phyloP scores from a whole-genome alignment of 2,113 vertebrate genomes.

The Echinops telfairi region DNA sequence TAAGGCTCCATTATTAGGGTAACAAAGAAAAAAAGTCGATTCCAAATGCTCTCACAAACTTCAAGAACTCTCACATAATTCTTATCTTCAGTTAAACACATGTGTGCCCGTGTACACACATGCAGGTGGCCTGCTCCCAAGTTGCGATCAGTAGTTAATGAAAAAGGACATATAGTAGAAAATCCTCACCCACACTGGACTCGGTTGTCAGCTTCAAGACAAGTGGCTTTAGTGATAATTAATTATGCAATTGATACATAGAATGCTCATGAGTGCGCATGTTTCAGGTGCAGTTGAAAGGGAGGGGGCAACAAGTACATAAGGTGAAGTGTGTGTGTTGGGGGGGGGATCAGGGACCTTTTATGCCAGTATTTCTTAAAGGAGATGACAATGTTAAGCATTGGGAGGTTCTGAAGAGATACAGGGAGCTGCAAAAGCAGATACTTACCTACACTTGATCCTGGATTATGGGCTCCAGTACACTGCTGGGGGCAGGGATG shows the following conservation, averaged over 20 bases:
- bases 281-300: not conserved
- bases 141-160: not conserved
- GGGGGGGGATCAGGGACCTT: not conserved
- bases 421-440: no score
- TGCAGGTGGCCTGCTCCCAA: no score
- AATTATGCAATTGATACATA: not conserved
- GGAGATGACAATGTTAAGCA: no score
- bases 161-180: not conserved
- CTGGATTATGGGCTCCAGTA: no score
- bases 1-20: no score
- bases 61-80: not conserved
- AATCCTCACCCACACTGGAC: not conserved
- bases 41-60: not conserved
- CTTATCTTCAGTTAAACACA: not conserved
- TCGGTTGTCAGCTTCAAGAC: not conserved
- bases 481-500: no score
- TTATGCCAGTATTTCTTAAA: no score
- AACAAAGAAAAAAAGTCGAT: not conserved
- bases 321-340: not conserved
- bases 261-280: not conserved
- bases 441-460: no score
- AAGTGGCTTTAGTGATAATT: not conserved
- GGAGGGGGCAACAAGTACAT: not conserved
- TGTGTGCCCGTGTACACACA: no score
- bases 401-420: no score